Evolutionary conservation across 2,797 vertebrate species (phyloP).

Genomic region (Crypturellus tataupa): DNA sequence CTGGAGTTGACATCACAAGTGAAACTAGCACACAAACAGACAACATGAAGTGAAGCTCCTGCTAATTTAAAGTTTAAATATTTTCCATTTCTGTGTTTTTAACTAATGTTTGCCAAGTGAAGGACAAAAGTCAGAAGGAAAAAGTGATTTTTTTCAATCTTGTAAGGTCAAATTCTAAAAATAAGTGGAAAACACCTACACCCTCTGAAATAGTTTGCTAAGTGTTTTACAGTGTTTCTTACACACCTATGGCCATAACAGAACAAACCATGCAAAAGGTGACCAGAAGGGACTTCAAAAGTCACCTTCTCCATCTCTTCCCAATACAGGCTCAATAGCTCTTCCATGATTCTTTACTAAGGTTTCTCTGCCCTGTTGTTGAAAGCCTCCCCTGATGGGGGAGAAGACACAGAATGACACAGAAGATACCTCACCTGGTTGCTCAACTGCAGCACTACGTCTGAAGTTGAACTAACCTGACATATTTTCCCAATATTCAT

Average conservation of each 20-base stretch:
- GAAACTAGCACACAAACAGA: constrained; percentile 50
- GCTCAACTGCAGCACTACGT: not conserved
- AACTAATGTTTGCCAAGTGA: constrained; percentile 28
- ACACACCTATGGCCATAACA: not conserved
- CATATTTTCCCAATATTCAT: not conserved
- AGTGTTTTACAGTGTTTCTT: not conserved
- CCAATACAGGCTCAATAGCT: not conserved
- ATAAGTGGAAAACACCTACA: constrained; percentile 62
- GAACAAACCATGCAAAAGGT: not conserved
- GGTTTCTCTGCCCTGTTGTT: not conserved
- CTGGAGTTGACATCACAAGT: constrained; percentile 22
- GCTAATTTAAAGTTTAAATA: constrained; percentile 25
- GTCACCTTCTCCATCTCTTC: not conserved
- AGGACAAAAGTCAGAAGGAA: constrained; percentile 72
- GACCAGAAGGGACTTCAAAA: not conserved
- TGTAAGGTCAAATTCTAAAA: constrained; percentile 64
- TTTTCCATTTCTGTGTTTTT: constrained; percentile 67
- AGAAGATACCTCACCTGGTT: not conserved
- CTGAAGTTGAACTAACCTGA: accelerated
- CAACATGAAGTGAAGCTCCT: not conserved
- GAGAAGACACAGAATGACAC: not conserved
- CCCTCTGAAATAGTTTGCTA: not conserved
- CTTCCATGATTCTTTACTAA: not conserved
- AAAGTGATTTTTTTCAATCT: constrained; percentile 65
- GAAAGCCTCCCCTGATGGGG: not conserved